phyloP scores from a whole-genome alignment of 2,797 vertebrate genomes.

The Nannoperca australis region DNA sequence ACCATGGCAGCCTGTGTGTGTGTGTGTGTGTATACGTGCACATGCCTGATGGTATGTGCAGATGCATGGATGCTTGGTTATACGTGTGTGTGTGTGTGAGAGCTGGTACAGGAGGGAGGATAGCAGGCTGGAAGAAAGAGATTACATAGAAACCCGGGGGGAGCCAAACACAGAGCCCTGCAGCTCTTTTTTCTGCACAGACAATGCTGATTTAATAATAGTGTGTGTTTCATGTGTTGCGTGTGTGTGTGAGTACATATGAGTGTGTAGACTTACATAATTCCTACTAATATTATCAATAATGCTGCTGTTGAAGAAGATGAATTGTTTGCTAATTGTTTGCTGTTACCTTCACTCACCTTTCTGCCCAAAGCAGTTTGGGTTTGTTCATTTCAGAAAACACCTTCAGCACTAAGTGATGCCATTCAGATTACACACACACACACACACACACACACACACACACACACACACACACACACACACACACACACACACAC shows the following conservation, averaged over 20 bases:
- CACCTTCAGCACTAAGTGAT: background rate
- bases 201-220: conserved; percentile 54
- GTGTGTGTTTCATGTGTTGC: conserved; percentile 9
- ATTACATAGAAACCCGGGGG: conserved; percentile 60
- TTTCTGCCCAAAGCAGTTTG: conserved; percentile 20
- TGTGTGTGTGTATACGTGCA: conserved; percentile 17
- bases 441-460: no score
- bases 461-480: no score
- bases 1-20: conserved; percentile 24
- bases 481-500: no score
- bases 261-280: conserved; percentile 2
- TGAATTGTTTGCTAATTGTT: conserved; percentile 3
- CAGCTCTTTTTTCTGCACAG: conserved; percentile 43
- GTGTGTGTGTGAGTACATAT: background rate
- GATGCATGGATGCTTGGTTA: background rate
- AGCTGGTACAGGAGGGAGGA: conserved; percentile 19
- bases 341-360: conserved; percentile 28
- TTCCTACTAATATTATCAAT: conserved; percentile 37
- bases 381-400: conserved; percentile 17
- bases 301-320: conserved; percentile 31
- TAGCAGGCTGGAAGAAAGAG: conserved; percentile 60
- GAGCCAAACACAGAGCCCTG: conserved; percentile 50
- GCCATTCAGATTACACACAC: no score
- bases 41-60: background rate
- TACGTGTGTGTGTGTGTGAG: conserved; percentile 19